A percentile compares a stretch with the other conserved stretches of the same genome.
Evolutionary conservation across 2,888 invertebrate genomes (phyloP).

Genomic region (Sphaerophoria rueppellii): DNA sequence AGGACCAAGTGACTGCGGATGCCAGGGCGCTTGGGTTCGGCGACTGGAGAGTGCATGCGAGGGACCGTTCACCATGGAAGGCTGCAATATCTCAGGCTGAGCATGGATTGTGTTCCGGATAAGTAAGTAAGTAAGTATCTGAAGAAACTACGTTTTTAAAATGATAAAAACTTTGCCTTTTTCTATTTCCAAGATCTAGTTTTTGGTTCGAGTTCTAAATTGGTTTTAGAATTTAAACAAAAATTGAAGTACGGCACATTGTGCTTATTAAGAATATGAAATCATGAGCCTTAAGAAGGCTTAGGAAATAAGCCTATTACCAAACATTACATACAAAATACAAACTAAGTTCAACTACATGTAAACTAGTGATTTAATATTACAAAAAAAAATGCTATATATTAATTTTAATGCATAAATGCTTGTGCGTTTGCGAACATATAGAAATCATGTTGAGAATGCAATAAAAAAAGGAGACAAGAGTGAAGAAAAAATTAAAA

Average conservation of each 20-base stretch:
- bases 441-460: slow-evolving; percentile 21
- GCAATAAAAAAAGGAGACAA: slow-evolving; percentile 41
- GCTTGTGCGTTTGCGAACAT: slow-evolving; percentile 31
- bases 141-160: no score
- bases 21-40: no score
- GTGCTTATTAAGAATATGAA: not conserved
- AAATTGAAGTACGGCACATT: not conserved
- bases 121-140: no score
- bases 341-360: no score
- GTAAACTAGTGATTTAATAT: not conserved
- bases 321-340: slow-evolving; percentile 49
- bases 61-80: no score
- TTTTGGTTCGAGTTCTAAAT: no score
- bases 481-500: slow-evolving; percentile 26
- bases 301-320: slow-evolving; percentile 11
- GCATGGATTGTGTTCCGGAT: no score
- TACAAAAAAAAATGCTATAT: slow-evolving; percentile 16
- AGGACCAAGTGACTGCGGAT: no score
- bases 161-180: no score
- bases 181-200: no score
- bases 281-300: not conserved
- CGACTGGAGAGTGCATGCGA: no score
- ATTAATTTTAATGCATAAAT: slow-evolving; percentile 57
- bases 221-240: not conserved
- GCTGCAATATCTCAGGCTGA: no score